Base-by-base conservation (phyloP, 2,797 vertebrate species). In the Cichlasoma orientale region DNA sequence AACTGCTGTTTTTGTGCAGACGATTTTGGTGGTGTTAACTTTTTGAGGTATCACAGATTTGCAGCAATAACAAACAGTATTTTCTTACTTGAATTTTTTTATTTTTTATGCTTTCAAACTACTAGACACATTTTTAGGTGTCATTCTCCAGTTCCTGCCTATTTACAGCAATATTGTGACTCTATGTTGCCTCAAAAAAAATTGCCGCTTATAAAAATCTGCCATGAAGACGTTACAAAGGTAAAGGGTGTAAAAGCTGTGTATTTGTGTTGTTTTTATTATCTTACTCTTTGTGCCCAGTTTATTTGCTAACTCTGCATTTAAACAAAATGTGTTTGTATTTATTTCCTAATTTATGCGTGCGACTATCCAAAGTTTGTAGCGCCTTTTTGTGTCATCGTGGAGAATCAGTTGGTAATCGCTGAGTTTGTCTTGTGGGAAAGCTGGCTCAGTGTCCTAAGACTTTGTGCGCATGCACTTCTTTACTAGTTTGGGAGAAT, bases 291-390 rank as follows among this genome's bases (percentile, higher is more conserved):
- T 36, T 70, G 18, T 52, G 11, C 75, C 56, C 31, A n/a, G 33
- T 82, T 77, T 74, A 29, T 77, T 74, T 69, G 71, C 69, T 50
- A 77, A 74, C 82, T 88, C 76, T 83, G n/a, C 66, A 77, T 74
- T 58, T 82, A 82, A 88, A 78, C 58, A 6, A 41, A 73, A 68
- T 13, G 27, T 76, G 72, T 83, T 83, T 72, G 74, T 93, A 94
- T 94, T 95, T 93, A 94, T 94, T 92, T 88, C 56, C 75, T 92
- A 85, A 92, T 90, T 94, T 94, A 93, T 94, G 92, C 78, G 79
- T 54, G 72, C 66, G 87, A 91, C 91, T 89, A 89, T 92, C 87
- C 78, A 85, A 82, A 85, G 56, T 79, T 85, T 77, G 77, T 57
- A 84, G 79, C 85, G 5, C 77, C 77, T 77, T 54, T 55, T 87